phyloP scores from a whole-genome alignment of 2,797 vertebrate genomes.

The Gobio occitaniae region DNA sequence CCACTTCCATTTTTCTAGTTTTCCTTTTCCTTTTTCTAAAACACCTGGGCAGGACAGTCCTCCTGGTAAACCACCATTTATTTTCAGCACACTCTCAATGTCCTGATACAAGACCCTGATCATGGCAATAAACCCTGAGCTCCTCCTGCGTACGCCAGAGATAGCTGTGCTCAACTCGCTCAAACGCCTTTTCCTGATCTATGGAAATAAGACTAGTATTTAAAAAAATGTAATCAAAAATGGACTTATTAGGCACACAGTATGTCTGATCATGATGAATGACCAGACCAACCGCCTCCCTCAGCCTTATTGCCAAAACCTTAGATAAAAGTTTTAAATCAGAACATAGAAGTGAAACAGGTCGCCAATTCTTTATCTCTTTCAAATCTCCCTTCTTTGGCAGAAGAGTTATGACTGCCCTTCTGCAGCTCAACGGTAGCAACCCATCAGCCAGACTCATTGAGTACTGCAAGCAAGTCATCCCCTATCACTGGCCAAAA shows the following conservation, averaged over 20 bases:
- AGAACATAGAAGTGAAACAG: no score
- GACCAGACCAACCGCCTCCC: no score
- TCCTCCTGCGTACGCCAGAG: not conserved
- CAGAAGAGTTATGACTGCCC: no score
- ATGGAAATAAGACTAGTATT: not conserved
- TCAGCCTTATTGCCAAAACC: no score
- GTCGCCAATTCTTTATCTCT: no score
- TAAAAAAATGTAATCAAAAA: not conserved
- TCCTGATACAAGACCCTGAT: not conserved
- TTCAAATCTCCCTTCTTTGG: no score
- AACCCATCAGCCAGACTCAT: no score
- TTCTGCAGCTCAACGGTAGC: no score
- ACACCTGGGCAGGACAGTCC: not conserved
- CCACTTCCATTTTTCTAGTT: not conserved
- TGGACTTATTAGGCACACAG: not conserved
- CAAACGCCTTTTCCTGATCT: not conserved
- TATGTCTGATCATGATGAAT: no score
- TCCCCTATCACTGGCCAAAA: constrained; percentile 20
- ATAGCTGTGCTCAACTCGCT: not conserved
- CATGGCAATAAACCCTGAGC: not conserved
- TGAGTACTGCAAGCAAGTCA: not conserved
- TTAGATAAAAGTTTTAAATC: no score
- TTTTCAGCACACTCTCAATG: not conserved
- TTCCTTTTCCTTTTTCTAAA: not conserved
- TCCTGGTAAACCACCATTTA: not conserved